A percentile compares a stretch with the other conserved stretches of the same genome.
phyloP scores from a whole-genome alignment of 2,888 invertebrate genomes.

The Antheraea assamensis region DNA sequence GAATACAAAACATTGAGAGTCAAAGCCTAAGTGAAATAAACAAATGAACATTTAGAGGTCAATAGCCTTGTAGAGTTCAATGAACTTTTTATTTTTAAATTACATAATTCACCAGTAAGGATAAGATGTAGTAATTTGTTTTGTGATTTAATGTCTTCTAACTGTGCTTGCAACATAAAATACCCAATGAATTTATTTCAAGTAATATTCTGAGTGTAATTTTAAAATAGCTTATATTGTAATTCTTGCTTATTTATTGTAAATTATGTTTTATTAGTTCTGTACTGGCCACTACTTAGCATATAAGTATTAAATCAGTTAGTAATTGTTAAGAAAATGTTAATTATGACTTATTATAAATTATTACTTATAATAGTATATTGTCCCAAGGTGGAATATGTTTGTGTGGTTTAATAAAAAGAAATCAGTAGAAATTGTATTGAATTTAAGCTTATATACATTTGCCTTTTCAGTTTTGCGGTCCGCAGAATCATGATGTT shows the following conservation, averaged over 20 bases:
- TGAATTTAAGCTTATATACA: neutral
- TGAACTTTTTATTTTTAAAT: slow-evolving; percentile 63
- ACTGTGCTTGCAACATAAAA: neutral
- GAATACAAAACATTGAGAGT: slow-evolving; percentile 40
- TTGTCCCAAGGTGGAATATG: too few species aligned
- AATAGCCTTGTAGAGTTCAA: slow-evolving; percentile 67
- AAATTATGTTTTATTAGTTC: neutral
- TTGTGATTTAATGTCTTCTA: neutral
- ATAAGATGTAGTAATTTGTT: neutral
- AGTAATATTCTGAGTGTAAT: neutral
- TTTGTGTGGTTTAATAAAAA: too few species aligned
- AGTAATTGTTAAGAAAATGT: too few species aligned
- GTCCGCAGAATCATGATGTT: slow-evolving; percentile 96
- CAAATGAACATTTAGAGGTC: slow-evolving; percentile 66
- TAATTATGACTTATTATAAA: too few species aligned
- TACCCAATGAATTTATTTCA: neutral
- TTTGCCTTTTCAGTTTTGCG: slow-evolving; percentile 82
- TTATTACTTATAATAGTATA: too few species aligned
- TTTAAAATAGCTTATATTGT: neutral
- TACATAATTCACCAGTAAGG: slow-evolving; percentile 46
- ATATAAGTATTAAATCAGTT: neutral
- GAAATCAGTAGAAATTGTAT: too few species aligned
- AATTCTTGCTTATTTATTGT: neutral
- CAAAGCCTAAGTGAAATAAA: slow-evolving; percentile 71
- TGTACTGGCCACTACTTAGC: neutral